Percentiles rank a stretch among this genome's conserved stretches.
Conservation (phyloP, 1,140 invertebrate species). For the Ladona fulva region DNA sequence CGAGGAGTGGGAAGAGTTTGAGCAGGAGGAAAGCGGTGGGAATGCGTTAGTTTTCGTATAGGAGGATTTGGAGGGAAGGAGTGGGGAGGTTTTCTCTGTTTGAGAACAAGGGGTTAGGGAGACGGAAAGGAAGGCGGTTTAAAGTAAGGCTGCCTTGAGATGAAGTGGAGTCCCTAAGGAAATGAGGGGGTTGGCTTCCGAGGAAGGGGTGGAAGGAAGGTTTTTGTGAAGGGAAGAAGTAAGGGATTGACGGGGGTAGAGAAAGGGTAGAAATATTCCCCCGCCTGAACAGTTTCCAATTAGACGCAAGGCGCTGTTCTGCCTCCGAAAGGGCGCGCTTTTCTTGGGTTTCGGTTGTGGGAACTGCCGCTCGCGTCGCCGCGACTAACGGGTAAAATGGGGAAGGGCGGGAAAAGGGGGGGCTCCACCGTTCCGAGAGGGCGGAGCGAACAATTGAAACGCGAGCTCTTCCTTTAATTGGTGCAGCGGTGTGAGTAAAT, state of each 20-base stretch:
- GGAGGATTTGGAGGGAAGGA: not conserved
- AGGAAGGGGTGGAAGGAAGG: not conserved
- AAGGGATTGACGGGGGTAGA: not conserved
- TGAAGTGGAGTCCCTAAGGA: not conserved
- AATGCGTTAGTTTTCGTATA: not conserved
- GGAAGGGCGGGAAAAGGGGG: not conserved
- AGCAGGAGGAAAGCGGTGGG: not conserved
- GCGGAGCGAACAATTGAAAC: not conserved
- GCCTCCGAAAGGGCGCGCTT: not conserved
- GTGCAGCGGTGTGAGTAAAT: constrained; percentile 7
- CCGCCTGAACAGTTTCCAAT: constrained; percentile 3
- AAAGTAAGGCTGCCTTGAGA: not conserved
- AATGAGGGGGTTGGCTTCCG: not conserved
- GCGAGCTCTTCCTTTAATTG: constrained; percentile 8
- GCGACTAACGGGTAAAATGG: not conserved
- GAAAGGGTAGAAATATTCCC: not conserved
- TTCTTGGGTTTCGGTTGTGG: not conserved
- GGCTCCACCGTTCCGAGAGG: not conserved
- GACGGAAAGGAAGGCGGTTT: not conserved
- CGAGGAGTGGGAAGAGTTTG: not conserved
- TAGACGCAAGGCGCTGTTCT: not conserved
- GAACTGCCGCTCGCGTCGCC: not conserved
- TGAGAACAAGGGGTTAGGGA: not conserved
- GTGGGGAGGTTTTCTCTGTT: not conserved
- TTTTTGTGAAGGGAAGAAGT: not conserved